Evolutionary conservation across 2,113 vertebrate genomes (phyloP).

Genomic region (Mohoua ochrocephala): DNA sequence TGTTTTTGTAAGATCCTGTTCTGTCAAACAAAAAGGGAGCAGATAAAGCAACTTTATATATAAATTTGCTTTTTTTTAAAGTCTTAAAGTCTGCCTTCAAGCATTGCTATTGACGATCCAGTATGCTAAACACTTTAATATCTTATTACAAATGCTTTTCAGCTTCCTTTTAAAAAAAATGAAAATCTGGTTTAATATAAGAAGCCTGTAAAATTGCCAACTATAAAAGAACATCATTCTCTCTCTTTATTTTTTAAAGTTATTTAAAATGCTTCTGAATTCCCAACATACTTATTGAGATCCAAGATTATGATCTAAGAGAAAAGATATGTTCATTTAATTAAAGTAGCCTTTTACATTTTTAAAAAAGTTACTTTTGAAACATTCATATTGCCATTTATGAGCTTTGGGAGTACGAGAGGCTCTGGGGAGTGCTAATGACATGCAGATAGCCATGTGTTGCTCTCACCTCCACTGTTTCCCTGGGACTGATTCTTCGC

Average conservation of each 20-base stretch:
- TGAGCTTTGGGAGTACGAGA: conserved; percentile 31
- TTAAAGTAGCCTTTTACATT: conserved; percentile 13
- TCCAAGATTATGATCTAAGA: conserved; percentile 36
- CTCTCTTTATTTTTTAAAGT: background rate
- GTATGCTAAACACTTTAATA: background rate
- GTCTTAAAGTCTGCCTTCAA: background rate
- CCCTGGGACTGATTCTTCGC: background rate
- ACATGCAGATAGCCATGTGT: conserved; percentile 16
- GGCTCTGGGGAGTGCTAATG: conserved; percentile 1
- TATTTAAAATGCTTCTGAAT: conserved; percentile 36
- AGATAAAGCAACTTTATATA: background rate
- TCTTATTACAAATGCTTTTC: background rate
- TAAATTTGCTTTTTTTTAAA: background rate
- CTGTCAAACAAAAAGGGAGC: background rate
- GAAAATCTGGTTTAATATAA: conserved; percentile 12
- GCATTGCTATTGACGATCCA: background rate
- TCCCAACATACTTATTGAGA: conserved; percentile 29
- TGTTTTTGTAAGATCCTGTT: background rate
- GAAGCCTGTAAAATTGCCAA: conserved; percentile 32
- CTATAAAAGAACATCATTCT: background rate
- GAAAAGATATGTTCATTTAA: conserved; percentile 49
- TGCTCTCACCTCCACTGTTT: background rate
- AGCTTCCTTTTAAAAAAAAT: background rate
- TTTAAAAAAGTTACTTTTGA: background rate
- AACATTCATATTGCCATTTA: conserved; percentile 8